Conservation (phyloP, 2,113 vertebrate species). For the Indri indri region DNA sequence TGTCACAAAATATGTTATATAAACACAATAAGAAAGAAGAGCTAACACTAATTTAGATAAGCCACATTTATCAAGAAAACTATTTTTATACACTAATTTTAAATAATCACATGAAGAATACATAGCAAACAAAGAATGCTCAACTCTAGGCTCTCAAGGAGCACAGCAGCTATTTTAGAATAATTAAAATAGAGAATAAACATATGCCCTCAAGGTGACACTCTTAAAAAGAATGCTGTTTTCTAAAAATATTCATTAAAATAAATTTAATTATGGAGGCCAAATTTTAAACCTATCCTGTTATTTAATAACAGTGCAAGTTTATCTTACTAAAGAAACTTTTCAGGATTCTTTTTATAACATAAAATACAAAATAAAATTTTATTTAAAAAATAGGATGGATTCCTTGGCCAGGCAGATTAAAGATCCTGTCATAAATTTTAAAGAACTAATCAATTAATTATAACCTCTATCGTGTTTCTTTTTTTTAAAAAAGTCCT, state of each 20-base stretch:
- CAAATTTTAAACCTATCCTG: neutral
- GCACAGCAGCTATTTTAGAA: neutral
- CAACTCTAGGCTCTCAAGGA: constrained; percentile 16
- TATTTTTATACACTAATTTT: constrained; percentile 38
- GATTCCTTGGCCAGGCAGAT: neutral
- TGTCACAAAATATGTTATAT: neutral
- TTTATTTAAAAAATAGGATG: neutral
- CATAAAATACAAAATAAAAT: neutral
- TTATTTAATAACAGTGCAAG: neutral
- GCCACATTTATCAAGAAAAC: constrained; percentile 48
- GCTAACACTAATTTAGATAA: constrained; percentile 55
- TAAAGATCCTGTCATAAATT: neutral
- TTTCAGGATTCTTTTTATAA: neutral
- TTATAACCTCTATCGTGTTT: neutral
- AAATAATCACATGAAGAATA: constrained; percentile 42
- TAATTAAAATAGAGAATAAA: constrained; percentile 34
- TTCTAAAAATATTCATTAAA: constrained; percentile 33
- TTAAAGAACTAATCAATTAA: neutral
- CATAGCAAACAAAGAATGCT: constrained; percentile 42
- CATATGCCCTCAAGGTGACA: neutral
- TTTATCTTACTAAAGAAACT: neutral
- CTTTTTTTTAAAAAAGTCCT: neutral
- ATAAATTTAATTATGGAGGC: constrained; percentile 10
- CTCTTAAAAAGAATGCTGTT: neutral
- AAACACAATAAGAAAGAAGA: constrained; percentile 6